Evolutionary conservation across 2,888 invertebrate species (phyloP), one percentile per base, ranked within the genome.

Genomic region (Taenaris catops): DNA sequence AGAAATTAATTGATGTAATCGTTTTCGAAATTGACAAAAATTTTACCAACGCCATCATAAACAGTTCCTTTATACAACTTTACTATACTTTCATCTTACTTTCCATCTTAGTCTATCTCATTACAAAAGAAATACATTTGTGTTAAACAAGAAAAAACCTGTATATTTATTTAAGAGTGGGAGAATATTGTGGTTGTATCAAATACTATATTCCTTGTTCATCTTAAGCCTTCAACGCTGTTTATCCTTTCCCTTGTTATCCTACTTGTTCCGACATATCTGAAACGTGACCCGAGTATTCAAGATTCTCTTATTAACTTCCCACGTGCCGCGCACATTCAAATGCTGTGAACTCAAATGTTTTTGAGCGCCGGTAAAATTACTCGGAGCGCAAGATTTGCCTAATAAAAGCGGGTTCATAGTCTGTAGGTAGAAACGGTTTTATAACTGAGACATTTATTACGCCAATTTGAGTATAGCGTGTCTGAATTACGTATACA

Each of bases 201-300:
- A n/a, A n/a, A n/a, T n/a, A 14, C 14, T 14, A 14, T 14, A 14
- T 4, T 3, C 14, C 14, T 14, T 3, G 2, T 3, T 14, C 3
- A 14, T 14, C 3, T 14, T 14, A 14, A 4, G 4, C 14, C 4
- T 14, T 14, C 14, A 3, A 14, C 14, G 2, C 4, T 49, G 47
- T 54, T 55, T 51, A 47, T 48, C 50, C 46, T 37, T 36, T 37
- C 28, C 44, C 44, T 43, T 46, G 51, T 46, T 53, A 58, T 53
- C 49, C 50, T 44, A 51, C 53, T 54, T 56, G 52, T 49, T 51
- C 51, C 44, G 29, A 36, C 44, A 49, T 46, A 52, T 38, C 45
- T 33, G 36, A 41, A 45, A 62, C 60, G 61, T 61, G 62, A 48
- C 48, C 42, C 7, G 53, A 35, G 46, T 58, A 34, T 37, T 37